Evolutionary conservation across 2,888 invertebrate species (phyloP).

Genomic region (Bombylius discolor): DNA sequence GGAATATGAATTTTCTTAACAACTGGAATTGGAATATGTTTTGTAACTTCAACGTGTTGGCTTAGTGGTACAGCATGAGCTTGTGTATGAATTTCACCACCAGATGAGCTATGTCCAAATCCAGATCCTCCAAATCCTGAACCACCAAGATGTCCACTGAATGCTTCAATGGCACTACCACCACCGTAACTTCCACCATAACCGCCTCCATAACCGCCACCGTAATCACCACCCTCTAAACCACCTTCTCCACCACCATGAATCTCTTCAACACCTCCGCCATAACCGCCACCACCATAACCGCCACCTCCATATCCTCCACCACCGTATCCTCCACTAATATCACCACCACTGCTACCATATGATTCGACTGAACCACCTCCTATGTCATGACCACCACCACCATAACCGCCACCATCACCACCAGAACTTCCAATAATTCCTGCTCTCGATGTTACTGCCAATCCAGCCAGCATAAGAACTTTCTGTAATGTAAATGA

Average conservation of each 20-base stretch:
- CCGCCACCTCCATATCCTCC: not conserved
- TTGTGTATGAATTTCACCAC: conserved; percentile 9
- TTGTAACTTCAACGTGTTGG: conserved; percentile 44
- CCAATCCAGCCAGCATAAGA: conserved; percentile 7
- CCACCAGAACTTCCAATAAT: conserved; percentile 1
- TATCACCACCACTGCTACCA: not conserved
- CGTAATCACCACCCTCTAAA: not conserved
- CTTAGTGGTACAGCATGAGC: conserved; percentile 33
- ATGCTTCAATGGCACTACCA: not conserved
- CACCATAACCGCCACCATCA: conserved; percentile 3
- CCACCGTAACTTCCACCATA: conserved; percentile 1
- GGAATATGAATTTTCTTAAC: conserved; percentile 63
- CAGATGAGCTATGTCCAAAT: conserved; percentile 1
- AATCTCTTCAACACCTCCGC: conserved; percentile 3
- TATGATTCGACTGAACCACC: not conserved
- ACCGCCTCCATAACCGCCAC: conserved; percentile 1
- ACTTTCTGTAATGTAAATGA: conserved; percentile 7
- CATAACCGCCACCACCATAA: not conserved
- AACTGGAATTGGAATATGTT: conserved; percentile 49
- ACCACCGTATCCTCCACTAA: not conserved
- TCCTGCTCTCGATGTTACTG: conserved; percentile 3
- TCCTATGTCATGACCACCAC: not conserved
- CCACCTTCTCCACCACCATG: conserved; percentile 1
- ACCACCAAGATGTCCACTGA: conserved; percentile 2
- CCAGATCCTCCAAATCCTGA: conserved; percentile 4